Conservation (phyloP, 2,888 invertebrate species). For the Stramonita haemastoma region DNA sequence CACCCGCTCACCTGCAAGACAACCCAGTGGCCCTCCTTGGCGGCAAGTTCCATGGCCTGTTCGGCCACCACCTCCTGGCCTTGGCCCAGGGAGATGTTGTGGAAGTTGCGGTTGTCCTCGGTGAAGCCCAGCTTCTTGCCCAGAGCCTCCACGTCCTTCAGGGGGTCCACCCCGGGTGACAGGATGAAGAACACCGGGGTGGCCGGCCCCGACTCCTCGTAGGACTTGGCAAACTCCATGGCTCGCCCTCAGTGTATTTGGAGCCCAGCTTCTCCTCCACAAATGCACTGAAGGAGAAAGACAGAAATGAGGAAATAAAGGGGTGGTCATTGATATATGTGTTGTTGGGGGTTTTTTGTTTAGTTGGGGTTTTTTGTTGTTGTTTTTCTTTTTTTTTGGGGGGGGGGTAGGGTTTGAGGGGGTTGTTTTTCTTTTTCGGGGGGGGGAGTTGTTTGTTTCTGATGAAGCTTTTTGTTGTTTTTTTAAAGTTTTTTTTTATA, state of each 20-base stretch:
- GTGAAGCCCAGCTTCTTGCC: conserved; percentile 91
- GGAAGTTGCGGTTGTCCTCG: conserved; percentile 88
- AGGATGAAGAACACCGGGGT: conserved; percentile 98
- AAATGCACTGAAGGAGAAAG: conserved; percentile 89
- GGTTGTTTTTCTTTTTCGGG: too few species aligned
- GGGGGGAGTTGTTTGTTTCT: too few species aligned
- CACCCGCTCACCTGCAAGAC: conserved; percentile 85
- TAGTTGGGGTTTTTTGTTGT: too few species aligned
- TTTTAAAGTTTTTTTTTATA: too few species aligned
- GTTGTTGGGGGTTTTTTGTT: too few species aligned
- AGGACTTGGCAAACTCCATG: conserved; percentile 94
- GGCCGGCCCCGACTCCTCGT: conserved; percentile 93
- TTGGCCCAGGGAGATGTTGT: conserved; percentile 95
- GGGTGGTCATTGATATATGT: too few species aligned
- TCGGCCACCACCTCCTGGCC: conserved; percentile 96
- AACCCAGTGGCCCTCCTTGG: conserved; percentile 95
- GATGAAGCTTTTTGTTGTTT: too few species aligned
- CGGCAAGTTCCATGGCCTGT: conserved; percentile 91
- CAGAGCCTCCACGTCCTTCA: conserved; percentile 95
- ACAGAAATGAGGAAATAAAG: too few species aligned
- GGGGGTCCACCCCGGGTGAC: conserved; percentile 96
- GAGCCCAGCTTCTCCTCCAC: conserved; percentile 95
- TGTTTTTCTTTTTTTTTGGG: too few species aligned
- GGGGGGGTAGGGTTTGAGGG: too few species aligned
- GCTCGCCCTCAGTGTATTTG: conserved; percentile 92